Percentiles rank a stretch among this genome's conserved stretches.
Conservation (phyloP, 2,113 vertebrate genomes). For the Colaptes auratus region DNA sequence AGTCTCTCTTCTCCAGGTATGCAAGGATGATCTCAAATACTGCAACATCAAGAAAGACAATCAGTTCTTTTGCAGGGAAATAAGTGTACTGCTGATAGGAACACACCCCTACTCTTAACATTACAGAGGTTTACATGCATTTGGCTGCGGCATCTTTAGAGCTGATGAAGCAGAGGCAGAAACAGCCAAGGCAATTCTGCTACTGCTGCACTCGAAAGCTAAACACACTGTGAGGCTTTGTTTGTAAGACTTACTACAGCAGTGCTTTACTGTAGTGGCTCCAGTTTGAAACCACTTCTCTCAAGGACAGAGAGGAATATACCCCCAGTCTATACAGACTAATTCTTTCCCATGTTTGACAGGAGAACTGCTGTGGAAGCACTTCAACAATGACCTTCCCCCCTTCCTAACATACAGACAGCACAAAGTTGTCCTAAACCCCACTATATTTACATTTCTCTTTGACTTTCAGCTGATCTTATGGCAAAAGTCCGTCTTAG, state of each 20-base stretch:
- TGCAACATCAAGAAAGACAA: constrained; percentile 68
- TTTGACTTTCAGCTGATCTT: background rate
- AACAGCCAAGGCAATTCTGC: background rate
- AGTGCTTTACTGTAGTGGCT: background rate
- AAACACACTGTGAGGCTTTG: background rate
- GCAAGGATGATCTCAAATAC: constrained; percentile 97
- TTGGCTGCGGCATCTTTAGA: background rate
- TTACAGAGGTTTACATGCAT: background rate
- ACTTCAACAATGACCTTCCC: background rate
- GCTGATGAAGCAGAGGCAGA: background rate
- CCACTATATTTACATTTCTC: background rate
- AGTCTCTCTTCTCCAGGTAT: constrained; percentile 89
- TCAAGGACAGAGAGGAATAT: background rate
- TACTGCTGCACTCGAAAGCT: background rate
- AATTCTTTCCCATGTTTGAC: background rate
- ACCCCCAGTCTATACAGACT: background rate
- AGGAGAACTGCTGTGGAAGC: background rate
- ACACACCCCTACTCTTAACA: background rate
- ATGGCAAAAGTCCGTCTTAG: background rate
- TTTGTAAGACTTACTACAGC: background rate
- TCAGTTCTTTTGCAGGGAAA: background rate
- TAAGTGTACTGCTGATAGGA: background rate
- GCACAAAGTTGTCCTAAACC: background rate
- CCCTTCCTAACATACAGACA: background rate
- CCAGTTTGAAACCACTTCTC: background rate